These are phyloP conservation scores for Muscidifurax raptorellus DNA, from an alignment of 1,140 invertebrate genomes.

Conservation along the genomic window DNA sequence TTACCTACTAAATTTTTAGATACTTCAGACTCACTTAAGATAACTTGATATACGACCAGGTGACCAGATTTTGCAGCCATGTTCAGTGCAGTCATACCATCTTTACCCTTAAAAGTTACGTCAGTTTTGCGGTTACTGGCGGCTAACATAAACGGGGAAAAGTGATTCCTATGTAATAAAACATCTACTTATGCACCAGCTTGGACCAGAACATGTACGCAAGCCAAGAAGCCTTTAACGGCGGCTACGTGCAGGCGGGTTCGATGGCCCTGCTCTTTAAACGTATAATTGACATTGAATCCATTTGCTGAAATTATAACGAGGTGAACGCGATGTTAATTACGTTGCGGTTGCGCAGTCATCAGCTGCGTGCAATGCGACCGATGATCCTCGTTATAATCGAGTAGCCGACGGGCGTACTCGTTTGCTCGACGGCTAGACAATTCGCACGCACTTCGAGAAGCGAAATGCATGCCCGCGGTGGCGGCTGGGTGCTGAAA, in stretches of 20 bases:
- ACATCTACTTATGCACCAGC: conserved; percentile 83
- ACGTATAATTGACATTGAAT: conserved; percentile 81
- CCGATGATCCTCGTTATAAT: no score
- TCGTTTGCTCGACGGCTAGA: no score
- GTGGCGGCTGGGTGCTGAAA: no score
- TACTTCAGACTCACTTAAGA: conserved; percentile 76
- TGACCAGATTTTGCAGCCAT: conserved; percentile 87
- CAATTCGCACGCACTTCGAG: no score
- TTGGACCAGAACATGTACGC: conserved; percentile 84
- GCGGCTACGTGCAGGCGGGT: conserved; percentile 88
- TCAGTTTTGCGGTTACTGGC: conserved; percentile 75
- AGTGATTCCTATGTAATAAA: conserved; percentile 83
- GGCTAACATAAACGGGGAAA: conserved; percentile 90
- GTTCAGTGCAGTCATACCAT: conserved; percentile 92
- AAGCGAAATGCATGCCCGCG: no score
- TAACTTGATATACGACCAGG: conserved; percentile 80
- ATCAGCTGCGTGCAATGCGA: no score
- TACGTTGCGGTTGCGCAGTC: no score
- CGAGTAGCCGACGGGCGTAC: no score
- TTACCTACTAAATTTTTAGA: conserved; percentile 73
- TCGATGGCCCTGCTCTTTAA: conserved; percentile 81
- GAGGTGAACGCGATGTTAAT: no score
- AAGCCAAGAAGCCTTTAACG: conserved; percentile 79
- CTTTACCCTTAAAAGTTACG: conserved; percentile 86
- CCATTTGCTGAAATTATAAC: conserved; percentile 78